phyloP scores from a whole-genome alignment of 2,888 invertebrate genomes.

The Tinea trinotella region DNA sequence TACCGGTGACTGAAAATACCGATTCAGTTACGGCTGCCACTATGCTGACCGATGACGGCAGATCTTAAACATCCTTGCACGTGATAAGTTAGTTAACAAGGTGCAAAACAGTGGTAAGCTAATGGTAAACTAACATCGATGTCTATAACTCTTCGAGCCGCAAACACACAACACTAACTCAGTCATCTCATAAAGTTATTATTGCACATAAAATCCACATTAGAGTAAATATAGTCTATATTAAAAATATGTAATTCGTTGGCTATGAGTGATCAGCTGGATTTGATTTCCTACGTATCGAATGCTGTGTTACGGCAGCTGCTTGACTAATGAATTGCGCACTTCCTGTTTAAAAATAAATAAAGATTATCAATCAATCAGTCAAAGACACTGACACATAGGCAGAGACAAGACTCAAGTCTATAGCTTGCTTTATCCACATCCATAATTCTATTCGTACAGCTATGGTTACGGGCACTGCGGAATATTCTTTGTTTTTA shows the following conservation, averaged over 20 bases:
- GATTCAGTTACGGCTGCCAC: no score
- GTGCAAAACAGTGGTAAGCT: no score
- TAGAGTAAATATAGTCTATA: conserved; percentile 1
- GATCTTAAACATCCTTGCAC: no score
- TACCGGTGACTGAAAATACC: no score
- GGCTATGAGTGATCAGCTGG: conserved; percentile 58
- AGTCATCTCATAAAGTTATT: conserved; percentile 1
- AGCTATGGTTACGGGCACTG: no score
- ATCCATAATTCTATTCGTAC: no score
- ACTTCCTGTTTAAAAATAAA: conserved; percentile 35
- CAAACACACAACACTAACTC: not conserved
- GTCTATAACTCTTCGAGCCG: not conserved
- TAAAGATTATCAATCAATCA: not conserved
- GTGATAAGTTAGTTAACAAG: no score
- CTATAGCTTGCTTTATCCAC: no score
- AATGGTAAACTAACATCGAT: conserved; percentile 7
- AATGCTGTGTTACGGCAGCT: conserved; percentile 53
- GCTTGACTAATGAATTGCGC: conserved; percentile 60
- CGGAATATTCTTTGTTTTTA: no score
- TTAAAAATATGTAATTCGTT: conserved; percentile 16
- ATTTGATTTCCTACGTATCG: conserved; percentile 65
- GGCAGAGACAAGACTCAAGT: no score
- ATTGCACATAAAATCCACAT: conserved; percentile 12
- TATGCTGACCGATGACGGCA: no score
- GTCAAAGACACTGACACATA: no score